phyloP scores from a whole-genome alignment of 1,140 invertebrate species.

The Euura saliciscinereae region DNA sequence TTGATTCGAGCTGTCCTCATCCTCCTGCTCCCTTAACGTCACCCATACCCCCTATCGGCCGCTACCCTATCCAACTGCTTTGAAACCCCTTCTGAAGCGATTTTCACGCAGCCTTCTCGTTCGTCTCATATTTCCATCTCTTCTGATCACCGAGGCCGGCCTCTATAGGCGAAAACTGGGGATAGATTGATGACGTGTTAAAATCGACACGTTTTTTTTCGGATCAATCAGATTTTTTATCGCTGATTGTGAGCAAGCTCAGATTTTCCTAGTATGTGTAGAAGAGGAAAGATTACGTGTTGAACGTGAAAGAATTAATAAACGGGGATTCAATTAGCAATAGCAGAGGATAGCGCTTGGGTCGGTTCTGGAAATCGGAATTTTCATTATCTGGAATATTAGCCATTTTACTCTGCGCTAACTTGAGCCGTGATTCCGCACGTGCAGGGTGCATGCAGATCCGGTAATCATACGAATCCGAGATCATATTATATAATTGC shows the following conservation, averaged over 20 bases:
- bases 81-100: conserved; percentile 27
- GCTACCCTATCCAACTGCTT: conserved; percentile 20
- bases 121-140: conserved; percentile 15
- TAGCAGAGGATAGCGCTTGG: no score
- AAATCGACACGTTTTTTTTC: no score
- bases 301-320: background rate
- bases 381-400: conserved; percentile 1
- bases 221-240: no score
- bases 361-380: background rate
- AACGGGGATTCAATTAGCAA: background rate
- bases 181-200: no score
- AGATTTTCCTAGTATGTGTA: no score
- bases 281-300: background rate
- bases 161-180: no score
- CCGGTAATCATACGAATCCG: background rate
- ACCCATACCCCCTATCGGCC: background rate
- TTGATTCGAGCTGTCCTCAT: conserved; percentile 26
- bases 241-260: no score
- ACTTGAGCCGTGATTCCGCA: background rate
- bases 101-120: conserved; percentile 18
- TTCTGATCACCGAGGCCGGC: background rate
- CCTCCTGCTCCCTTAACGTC: conserved; percentile 15
- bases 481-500: no score
- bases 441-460: background rate
- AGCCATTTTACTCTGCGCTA: background rate